Evolutionary conservation across 2,888 invertebrate species (phyloP).

Genomic region (Hirtodrosophila confusa): DNA sequence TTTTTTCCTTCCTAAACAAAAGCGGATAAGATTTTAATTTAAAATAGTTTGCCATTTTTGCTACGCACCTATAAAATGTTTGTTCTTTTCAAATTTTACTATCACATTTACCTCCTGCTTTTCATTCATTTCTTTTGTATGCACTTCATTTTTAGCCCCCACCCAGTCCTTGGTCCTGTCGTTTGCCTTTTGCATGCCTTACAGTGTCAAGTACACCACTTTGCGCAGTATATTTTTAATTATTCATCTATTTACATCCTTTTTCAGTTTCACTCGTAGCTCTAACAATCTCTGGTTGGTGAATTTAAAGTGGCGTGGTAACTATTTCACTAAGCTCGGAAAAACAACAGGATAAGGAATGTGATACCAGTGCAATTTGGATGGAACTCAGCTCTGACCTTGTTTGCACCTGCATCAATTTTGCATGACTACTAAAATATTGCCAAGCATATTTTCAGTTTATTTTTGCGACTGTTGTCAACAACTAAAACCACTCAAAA

Average conservation of each 20-base stretch:
- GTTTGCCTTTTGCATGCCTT: too few species aligned
- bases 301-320: too few species aligned
- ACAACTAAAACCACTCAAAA: conserved; percentile 39
- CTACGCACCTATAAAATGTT: too few species aligned
- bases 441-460: conserved; percentile 17
- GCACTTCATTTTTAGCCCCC: not conserved
- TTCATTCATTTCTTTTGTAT: not conserved
- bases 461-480: conserved; percentile 31
- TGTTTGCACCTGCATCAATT: conserved; percentile 39
- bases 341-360: not conserved
- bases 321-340: too few species aligned
- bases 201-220: too few species aligned
- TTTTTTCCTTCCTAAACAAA: too few species aligned
- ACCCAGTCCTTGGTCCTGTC: too few species aligned
- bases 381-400: conserved; percentile 14
- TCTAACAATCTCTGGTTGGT: too few species aligned
- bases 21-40: too few species aligned
- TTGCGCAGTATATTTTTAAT: not conserved
- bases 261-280: too few species aligned
- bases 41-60: too few species aligned
- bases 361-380: conserved; percentile 3
- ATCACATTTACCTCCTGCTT: not conserved
- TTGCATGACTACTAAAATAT: conserved; percentile 14
- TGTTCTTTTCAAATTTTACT: not conserved
- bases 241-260: not conserved